Percentiles rank a stretch among this genome's conserved stretches.
Conservation (phyloP, 2,113 vertebrate species). For the Limanda limanda region DNA sequence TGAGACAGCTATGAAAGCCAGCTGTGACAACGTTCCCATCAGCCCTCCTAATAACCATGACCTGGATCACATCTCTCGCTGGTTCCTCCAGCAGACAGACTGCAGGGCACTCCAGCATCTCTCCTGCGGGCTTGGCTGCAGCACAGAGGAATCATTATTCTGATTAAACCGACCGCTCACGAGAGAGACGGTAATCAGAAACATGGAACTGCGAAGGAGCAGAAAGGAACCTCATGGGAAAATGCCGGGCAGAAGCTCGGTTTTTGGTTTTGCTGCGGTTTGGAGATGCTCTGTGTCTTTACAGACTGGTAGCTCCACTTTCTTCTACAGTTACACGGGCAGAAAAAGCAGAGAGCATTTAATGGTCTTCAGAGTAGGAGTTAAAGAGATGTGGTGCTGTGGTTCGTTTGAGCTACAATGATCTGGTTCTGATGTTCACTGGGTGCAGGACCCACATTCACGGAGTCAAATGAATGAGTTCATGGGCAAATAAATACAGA, state of each 20-base stretch:
- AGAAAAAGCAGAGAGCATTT: background rate
- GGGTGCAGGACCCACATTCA: background rate
- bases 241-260: slow-evolving; percentile 8
- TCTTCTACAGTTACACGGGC: background rate
- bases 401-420: background rate
- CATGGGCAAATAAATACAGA: background rate
- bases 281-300: background rate
- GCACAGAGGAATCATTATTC: slow-evolving; percentile 59
- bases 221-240: slow-evolving; percentile 42
- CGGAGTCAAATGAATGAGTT: too few relatives aligned
- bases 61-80: slow-evolving; percentile 53
- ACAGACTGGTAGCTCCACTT: slow-evolving; percentile 16
- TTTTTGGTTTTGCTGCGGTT: slow-evolving; percentile 27
- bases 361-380: background rate
- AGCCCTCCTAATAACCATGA: slow-evolving; percentile 52
- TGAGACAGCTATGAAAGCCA: slow-evolving; percentile 58
- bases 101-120: slow-evolving; percentile 19
- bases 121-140: slow-evolving; percentile 46
- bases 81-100: slow-evolving; percentile 45
- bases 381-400: background rate
- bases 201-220: slow-evolving; percentile 50
- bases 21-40: slow-evolving; percentile 70
- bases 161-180: slow-evolving; percentile 49
- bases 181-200: slow-evolving; percentile 49
- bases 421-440: slow-evolving; percentile 4